Evolutionary conservation across 2,888 invertebrate species (phyloP).

Genomic region (Ligdia adustata): DNA sequence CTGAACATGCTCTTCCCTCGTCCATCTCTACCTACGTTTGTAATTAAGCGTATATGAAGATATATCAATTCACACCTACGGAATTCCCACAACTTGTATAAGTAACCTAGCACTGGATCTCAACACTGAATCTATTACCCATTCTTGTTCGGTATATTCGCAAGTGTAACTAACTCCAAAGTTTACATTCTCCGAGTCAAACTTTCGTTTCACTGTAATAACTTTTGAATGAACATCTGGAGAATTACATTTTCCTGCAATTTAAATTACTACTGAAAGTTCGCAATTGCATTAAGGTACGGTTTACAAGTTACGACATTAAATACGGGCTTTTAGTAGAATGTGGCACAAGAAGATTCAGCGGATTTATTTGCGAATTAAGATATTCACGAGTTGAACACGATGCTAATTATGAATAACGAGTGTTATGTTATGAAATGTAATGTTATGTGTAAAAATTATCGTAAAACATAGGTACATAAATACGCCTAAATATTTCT

Average conservation of each 20-base stretch:
- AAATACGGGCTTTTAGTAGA: constrained; percentile 29
- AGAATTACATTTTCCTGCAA: constrained; percentile 36
- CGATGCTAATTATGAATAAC: not conserved
- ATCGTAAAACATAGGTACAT: too few relatives aligned
- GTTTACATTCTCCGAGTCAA: constrained; percentile 17
- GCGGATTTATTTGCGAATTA: not conserved
- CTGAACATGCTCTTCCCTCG: too few relatives aligned
- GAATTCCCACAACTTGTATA: too few relatives aligned
- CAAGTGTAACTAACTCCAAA: constrained; percentile 6
- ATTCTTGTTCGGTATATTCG: not conserved
- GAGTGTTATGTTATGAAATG: constrained; percentile 3
- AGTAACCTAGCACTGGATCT: too few relatives aligned
- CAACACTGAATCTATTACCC: not conserved
- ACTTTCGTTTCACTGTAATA: constrained; percentile 33
- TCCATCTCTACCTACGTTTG: too few relatives aligned
- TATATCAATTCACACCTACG: too few relatives aligned
- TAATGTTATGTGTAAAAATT: constrained; percentile 2
- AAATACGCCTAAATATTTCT: too few relatives aligned
- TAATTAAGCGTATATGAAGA: too few relatives aligned
- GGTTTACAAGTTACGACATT: constrained; percentile 33
- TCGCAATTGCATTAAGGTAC: constrained; percentile 35
- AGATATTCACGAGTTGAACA: constrained; percentile 3
- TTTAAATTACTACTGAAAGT: constrained; percentile 38
- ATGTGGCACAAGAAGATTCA: constrained; percentile 1
- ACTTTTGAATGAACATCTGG: constrained; percentile 34